Conservation (phyloP, 2,888 invertebrate genomes). For the Erebia ligea region DNA sequence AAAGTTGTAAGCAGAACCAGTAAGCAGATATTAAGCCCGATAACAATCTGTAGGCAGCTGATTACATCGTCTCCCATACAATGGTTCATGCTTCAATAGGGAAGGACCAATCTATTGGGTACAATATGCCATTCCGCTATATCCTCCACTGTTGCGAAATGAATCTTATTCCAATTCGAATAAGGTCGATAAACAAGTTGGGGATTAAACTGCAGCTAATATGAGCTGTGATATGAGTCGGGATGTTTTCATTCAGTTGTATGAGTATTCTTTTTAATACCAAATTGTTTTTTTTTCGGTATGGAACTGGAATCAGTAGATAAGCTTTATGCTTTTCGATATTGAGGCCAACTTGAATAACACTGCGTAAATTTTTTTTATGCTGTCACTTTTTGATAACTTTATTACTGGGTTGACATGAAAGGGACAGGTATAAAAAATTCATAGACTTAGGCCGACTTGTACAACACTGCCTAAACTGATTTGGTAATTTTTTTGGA, state of each 20-base stretch:
- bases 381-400: too few species aligned
- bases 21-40: constrained; percentile 34
- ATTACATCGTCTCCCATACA: constrained; percentile 38
- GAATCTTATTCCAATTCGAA: constrained; percentile 5
- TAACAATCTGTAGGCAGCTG: constrained; percentile 35
- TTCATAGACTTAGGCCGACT: too few species aligned
- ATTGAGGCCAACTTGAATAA: too few species aligned
- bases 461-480: too few species aligned
- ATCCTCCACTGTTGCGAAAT: constrained; percentile 19
- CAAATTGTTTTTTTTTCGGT: constrained; percentile 14
- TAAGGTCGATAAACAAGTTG: constrained; percentile 14
- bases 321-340: too few species aligned
- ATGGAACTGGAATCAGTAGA: not conserved
- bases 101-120: constrained; percentile 38
- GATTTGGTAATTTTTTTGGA: too few species aligned
- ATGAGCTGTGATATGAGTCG: not conserved
- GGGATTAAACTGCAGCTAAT: constrained; percentile 15
- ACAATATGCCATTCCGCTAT: constrained; percentile 27
- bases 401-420: too few species aligned
- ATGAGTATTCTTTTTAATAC: constrained; percentile 10
- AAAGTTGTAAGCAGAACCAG: constrained; percentile 13
- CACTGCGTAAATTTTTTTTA: too few species aligned
- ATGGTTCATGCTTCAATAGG: constrained; percentile 38
- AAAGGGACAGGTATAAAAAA: too few species aligned
- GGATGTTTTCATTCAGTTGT: constrained; percentile 17